phyloP scores from a whole-genome alignment of 2,113 vertebrate species.

The Odontophorus gujanensis region DNA sequence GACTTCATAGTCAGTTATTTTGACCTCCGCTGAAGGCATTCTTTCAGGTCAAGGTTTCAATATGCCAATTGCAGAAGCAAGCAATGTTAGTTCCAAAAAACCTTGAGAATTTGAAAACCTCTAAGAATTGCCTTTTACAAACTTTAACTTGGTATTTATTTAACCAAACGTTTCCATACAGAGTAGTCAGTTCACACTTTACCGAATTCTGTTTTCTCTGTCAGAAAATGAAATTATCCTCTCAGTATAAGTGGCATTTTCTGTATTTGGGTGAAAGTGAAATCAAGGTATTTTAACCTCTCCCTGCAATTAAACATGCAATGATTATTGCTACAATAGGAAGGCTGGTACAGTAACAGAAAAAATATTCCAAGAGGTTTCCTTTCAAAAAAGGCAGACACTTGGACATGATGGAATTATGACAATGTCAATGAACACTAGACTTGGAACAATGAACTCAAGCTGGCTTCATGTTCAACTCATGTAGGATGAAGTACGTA shows the following conservation, averaged over 20 bases:
- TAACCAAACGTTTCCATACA: not conserved
- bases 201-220: rapidly evolving
- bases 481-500: not conserved
- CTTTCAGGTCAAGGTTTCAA: not conserved
- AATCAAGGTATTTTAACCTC: not conserved
- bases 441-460: not conserved
- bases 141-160: not conserved
- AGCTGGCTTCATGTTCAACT: not conserved
- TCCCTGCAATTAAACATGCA: not conserved
- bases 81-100: not conserved
- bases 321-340: not conserved
- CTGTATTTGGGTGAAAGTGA: not conserved
- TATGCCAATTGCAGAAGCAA: not conserved
- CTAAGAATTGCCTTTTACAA: not conserved
- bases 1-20: not conserved
- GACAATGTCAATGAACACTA: not conserved
- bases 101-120: not conserved
- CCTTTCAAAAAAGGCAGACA: not conserved
- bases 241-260: rapidly evolving
- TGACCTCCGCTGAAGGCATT: not conserved
- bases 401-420: not conserved
- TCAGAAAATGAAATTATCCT: not conserved
- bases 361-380: not conserved
- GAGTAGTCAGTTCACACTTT: not conserved
- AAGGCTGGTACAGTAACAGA: not conserved